Base-by-base conservation (phyloP, 2,113 vertebrate genomes). In the Pleuronectes platessa region DNA sequence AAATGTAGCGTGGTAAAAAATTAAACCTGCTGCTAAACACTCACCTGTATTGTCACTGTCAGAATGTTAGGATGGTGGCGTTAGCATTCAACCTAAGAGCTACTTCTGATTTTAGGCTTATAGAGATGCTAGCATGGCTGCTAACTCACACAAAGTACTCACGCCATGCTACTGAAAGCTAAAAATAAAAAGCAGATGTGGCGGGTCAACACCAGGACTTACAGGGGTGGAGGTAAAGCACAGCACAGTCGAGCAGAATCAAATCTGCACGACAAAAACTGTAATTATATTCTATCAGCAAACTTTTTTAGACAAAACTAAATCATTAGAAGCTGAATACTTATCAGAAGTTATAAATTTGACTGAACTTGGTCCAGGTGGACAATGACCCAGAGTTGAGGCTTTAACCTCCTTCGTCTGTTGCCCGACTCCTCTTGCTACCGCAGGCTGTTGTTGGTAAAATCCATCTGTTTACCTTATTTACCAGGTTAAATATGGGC, bases 401-500 rank as follows among this genome's bases (percentile, higher is more conserved):
- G 13, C 26, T 53, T 65, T 42, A 59, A 63, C 27, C 42, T 53
- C 21, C 27, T 69, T 20, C 31, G 11, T 26, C 14, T 69, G 21
- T 64, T 60, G 45, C 31, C 35, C 35, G 54, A 65, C 20, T n/a
- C 42, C 24, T 74, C 23, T 61, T 2, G 0, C 45, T 35, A 45
- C 59, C 65, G 51, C 54, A n/a, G 61, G 61, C 55, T 58, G 6
- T 47, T 64, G 55, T 51, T 45, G 37, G 4, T 42, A 8, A 70
- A 61, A 47, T 61, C 53, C 7, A 53, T 53, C 54, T n/a, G 17
- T 60, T 63, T 61, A 56, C 35, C 15, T 77, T 15, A 63, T 64
- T 59, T 35, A 59, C 18, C n/a, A 56, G 14, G 37, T 76, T 68
- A 76, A 49, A 67, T 72, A 64, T n/a, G 68, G 70, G 54, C 42